Base-by-base conservation (phyloP, 2,888 invertebrate species). In the Hemaris fuciformis region DNA sequence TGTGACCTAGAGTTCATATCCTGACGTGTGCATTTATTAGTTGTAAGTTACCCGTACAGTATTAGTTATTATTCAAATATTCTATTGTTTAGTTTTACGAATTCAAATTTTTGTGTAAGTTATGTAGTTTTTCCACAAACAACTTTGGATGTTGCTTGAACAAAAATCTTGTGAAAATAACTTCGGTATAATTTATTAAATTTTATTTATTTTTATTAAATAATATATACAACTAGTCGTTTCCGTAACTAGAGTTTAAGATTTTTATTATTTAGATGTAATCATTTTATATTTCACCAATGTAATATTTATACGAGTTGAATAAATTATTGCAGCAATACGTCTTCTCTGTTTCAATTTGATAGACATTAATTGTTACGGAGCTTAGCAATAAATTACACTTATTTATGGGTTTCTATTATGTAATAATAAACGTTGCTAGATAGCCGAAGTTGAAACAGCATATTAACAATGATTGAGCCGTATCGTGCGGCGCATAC, bases 401-500 rank as follows among this genome's bases (percentile, higher is more conserved):
- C 27, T 65, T 67, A 71, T 71, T 69, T 71, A 72, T 67, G 60
- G 58, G 22, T 41, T 60, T 27, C 31, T 38, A 58, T 61, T 57
- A 57, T 45, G 61, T 38, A 61, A 46, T 15, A 31, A 23, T 10
- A 34, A 38, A 57, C 34, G 57, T 34, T 13, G 57, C 59, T 59
- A 34, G 23, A 61, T 57, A 38, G 48, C 38, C 22, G 5, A n/a
- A 7, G 18, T 59, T 41, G 31, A 61, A 57, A 22, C 46, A 61
- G 15, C 34, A 61, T 46, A 61, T 68, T 62, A 66, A 61, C 63
- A 57, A 73, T 80, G 79, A 81, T 81, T 72, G 73, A 80, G 71
- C 69, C 64, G 62, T 66, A 65, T 67, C 70, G 68, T 62, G 69
- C 60, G 20, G 61, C 64, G 80, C 77, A 81, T 85, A 76, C 85